phyloP scores from a whole-genome alignment of 2,888 invertebrate species.

The Stegophylla sp. region DNA sequence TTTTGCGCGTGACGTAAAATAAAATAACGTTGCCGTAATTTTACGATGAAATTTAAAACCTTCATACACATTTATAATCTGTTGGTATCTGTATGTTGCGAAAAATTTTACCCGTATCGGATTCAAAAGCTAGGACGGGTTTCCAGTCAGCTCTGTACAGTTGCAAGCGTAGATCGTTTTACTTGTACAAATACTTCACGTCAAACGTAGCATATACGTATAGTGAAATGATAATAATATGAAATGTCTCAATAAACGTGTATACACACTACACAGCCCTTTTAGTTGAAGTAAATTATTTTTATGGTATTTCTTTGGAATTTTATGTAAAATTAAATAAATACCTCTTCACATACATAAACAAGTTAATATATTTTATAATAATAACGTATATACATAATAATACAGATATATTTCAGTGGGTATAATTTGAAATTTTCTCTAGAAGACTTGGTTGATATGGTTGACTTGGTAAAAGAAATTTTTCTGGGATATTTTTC shows the following conservation, averaged over 20 bases:
- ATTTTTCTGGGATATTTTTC: too few species aligned
- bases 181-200: constrained; percentile 12
- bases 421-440: too few species aligned
- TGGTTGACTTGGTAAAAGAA: too few species aligned
- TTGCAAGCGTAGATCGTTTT: neutral
- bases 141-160: neutral
- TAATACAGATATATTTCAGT: too few species aligned
- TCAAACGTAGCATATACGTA: neutral
- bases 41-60: neutral
- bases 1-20: neutral
- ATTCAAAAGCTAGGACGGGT: constrained; percentile 13
- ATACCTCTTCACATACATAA: neutral
- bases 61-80: neutral
- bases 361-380: too few species aligned
- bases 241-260: neutral
- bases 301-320: neutral
- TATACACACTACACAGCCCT: neutral
- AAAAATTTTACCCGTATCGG: constrained; percentile 7
- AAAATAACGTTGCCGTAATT: neutral
- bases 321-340: neutral
- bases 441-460: too few species aligned
- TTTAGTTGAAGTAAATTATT: neutral
- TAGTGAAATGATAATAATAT: neutral
- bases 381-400: too few species aligned
- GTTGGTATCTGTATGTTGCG: neutral